Conservation (phyloP, 37 sponge, comb jelly and placozoan species). For the Eunapius fragilis region DNA sequence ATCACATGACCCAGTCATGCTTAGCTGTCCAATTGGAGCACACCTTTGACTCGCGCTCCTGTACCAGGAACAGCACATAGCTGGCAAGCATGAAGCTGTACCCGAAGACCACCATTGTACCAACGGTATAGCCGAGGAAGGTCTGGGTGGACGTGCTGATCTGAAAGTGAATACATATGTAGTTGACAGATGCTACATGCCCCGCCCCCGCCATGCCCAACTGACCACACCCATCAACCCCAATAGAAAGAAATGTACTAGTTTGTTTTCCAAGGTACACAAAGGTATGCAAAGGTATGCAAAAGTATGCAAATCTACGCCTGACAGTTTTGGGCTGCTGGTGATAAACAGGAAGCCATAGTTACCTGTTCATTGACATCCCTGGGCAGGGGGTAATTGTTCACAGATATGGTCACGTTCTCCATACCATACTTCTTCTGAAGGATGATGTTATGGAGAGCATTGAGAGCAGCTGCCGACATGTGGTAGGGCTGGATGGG, state of each 20-base stretch:
- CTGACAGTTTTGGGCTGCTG: background rate
- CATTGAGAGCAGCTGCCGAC: slow-evolving; percentile 67
- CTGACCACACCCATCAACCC: slow-evolving; percentile 37
- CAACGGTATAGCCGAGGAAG: slow-evolving; percentile 63
- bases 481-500: slow-evolving; percentile 55
- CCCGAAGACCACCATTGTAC: slow-evolving; percentile 69
- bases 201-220: no score
- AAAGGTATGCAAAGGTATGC: background rate
- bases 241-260: background rate
- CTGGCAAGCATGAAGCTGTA: slow-evolving; percentile 78
- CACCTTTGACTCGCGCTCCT: slow-evolving; percentile 81
- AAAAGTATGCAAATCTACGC: background rate
- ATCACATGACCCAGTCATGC: background rate
- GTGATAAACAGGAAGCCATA: background rate
- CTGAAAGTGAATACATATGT: background rate
- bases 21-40: background rate
- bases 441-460: slow-evolving; percentile 54
- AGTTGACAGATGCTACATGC: background rate
- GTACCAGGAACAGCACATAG: slow-evolving; percentile 75
- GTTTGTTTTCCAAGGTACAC: background rate
- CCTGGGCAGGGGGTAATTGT: slow-evolving; percentile 68
- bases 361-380: slow-evolving; percentile 15
- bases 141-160: slow-evolving; percentile 9
- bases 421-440: background rate
- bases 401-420: slow-evolving; percentile 32